Evolutionary conservation across 2,113 vertebrate species (phyloP).

Genomic region (Aspidoscelis tigris): DNA sequence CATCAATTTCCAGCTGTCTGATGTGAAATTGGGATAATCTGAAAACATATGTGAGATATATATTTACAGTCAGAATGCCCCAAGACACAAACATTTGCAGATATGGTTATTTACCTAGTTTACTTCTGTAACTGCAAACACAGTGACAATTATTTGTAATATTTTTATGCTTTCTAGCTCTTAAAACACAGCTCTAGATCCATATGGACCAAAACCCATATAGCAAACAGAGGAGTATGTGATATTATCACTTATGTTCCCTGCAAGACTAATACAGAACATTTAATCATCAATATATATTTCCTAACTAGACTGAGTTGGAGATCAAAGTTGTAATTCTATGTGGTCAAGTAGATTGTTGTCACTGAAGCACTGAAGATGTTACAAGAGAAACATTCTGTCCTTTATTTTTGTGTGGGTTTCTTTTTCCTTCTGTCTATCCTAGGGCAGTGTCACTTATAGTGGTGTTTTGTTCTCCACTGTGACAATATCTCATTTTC

Average conservation of each 20-base stretch:
- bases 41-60: no score
- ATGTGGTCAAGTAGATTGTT: conserved; percentile 2
- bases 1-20: no score
- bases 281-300: background rate
- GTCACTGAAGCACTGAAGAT: conserved; percentile 13
- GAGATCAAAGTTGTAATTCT: background rate
- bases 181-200: background rate
- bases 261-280: background rate
- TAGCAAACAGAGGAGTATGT: background rate
- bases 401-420: conserved; percentile 10
- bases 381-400: background rate
- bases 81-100: background rate
- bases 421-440: conserved; percentile 12
- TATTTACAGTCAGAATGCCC: no score
- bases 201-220: background rate
- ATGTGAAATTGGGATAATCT: no score
- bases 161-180: background rate
- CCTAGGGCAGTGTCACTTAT: conserved; percentile 4
- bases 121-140: background rate
- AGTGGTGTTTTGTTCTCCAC: conserved; percentile 42
- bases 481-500: conserved; percentile 36
- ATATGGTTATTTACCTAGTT: background rate
- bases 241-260: background rate
- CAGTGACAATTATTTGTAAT: background rate
- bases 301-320: background rate